These are phyloP conservation scores for Gila robusta DNA, from an alignment of 2,797 vertebrate species.

Conservation along the genomic window DNA sequence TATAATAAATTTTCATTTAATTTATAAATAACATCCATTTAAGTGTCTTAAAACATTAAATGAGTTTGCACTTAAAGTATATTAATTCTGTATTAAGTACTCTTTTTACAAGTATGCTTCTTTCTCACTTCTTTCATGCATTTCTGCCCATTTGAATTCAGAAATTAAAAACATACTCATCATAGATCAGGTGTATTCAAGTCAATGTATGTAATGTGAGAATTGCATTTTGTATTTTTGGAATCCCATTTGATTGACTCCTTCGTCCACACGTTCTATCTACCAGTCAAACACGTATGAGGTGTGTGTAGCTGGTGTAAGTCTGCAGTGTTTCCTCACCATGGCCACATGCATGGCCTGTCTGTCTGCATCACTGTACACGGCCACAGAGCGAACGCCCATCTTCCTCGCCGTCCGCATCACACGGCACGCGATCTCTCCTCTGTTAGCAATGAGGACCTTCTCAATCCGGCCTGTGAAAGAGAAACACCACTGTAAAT, in stretches of 20 bases:
- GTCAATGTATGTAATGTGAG: neutral
- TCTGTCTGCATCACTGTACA: slow-evolving; percentile 94
- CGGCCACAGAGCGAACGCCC: slow-evolving; percentile 93
- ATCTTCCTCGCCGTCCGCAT: slow-evolving; percentile 95
- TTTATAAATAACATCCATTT: too few relatives aligned
- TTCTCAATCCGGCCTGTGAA: slow-evolving; percentile 86
- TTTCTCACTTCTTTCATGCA: too few relatives aligned
- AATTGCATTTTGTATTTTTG: neutral
- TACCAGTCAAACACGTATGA: too few relatives aligned
- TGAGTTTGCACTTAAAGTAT: too few relatives aligned
- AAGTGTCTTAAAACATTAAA: too few relatives aligned
- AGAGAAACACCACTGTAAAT: neutral
- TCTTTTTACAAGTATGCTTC: too few relatives aligned
- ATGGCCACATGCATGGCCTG: slow-evolving; percentile 94
- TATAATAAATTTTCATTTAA: too few relatives aligned
- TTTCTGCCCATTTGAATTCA: neutral
- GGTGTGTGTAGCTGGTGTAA: too few relatives aligned
- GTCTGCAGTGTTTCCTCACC: slow-evolving; percentile 76
- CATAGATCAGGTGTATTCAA: neutral
- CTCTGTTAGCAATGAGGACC: slow-evolving; percentile 93
- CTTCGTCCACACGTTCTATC: too few relatives aligned
- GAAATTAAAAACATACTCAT: neutral
- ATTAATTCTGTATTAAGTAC: too few relatives aligned
- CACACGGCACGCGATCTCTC: slow-evolving; percentile 97
- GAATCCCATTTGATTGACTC: too few relatives aligned